These are phyloP conservation scores for Prunella strophiata DNA, from an alignment of 2,797 vertebrate genomes.

Conservation along the genomic window DNA sequence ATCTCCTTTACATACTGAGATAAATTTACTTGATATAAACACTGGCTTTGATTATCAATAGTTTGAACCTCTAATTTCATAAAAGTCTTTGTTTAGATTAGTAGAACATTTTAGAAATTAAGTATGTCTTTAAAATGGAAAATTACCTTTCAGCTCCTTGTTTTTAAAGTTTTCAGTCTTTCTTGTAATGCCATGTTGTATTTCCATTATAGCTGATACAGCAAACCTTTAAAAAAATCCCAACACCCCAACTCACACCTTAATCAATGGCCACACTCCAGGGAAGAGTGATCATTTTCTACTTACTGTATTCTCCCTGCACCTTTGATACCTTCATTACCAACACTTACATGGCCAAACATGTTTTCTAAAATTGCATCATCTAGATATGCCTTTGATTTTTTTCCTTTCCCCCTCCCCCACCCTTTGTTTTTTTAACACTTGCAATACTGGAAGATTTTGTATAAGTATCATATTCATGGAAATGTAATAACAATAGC, in stretches of 20 bases:
- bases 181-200: neutral
- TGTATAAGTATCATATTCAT: neutral
- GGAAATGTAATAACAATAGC: neutral
- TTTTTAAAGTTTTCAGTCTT: neutral
- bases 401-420: accelerated
- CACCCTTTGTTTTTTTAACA: accelerated
- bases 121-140: neutral
- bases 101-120: neutral
- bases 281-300: neutral
- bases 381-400: neutral
- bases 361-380: neutral
- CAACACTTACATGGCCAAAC: neutral
- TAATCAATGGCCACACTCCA: neutral
- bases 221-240: neutral
- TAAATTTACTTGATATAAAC: neutral
- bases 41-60: neutral
- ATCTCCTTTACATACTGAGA: neutral
- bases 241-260: neutral
- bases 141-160: neutral
- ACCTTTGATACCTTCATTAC: neutral
- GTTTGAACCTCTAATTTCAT: neutral
- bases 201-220: neutral
- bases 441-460: neutral
- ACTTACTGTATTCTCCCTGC: neutral
- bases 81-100: neutral